These are phyloP conservation scores for Bursaphelenchus okinawaensis DNA, from an alignment of 2,888 invertebrate genomes.

Conservation along the genomic window DNA sequence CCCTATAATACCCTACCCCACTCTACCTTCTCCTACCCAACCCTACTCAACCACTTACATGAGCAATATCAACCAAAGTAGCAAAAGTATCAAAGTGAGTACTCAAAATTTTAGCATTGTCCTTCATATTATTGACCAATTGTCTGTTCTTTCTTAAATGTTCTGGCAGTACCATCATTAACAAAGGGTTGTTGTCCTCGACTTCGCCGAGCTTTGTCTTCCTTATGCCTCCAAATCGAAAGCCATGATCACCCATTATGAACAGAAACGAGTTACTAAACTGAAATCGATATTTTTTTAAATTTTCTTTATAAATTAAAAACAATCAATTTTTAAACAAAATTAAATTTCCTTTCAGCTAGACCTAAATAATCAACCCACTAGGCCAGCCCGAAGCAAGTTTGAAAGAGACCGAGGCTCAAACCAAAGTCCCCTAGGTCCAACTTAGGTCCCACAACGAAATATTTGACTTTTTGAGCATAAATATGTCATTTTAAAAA, in stretches of 20 bases:
- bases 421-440: no score
- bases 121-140: slow-evolving; percentile 8
- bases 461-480: no score
- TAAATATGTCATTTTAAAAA: no score
- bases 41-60: neutral
- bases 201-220: slow-evolving; percentile 7
- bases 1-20: no score
- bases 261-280: slow-evolving; percentile 21
- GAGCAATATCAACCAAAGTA: slow-evolving; percentile 13
- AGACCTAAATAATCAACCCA: no score
- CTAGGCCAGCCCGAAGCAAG: no score
- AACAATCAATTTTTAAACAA: no score
- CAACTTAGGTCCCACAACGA: no score
- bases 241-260: slow-evolving; percentile 21
- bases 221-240: slow-evolving; percentile 9
- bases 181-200: slow-evolving; percentile 19
- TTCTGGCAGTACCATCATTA: slow-evolving; percentile 16
- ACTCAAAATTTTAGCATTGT: slow-evolving; percentile 18
- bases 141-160: slow-evolving; percentile 9
- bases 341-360: no score
- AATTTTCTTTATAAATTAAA: no score
- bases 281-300: slow-evolving; percentile 9
- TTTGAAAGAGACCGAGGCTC: no score
- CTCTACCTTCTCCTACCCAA: no score
- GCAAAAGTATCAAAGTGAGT: slow-evolving; percentile 21